Evolutionary conservation across 2,888 invertebrate genomes (phyloP).

Genomic region (Apamea epomidion): DNA sequence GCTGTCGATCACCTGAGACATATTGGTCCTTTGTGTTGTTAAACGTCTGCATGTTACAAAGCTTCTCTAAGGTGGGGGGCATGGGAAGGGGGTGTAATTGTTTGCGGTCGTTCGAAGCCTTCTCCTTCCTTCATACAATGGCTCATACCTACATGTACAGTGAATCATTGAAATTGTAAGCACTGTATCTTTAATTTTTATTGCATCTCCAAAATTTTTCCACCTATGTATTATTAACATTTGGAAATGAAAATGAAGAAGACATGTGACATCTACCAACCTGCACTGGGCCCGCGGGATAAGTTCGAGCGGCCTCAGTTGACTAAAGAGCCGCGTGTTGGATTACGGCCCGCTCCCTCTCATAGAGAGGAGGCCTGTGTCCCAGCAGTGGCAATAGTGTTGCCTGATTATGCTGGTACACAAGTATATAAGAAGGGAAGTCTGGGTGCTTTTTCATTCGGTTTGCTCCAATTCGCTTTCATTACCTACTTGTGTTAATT

Average conservation of each 20-base stretch:
- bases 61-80: background rate
- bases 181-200: background rate
- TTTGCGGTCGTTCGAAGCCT: background rate
- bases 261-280: too few relatives aligned
- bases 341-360: too few relatives aligned
- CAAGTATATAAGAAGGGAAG: too few relatives aligned
- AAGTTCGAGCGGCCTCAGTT: too few relatives aligned
- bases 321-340: too few relatives aligned
- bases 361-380: too few relatives aligned
- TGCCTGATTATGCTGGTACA: too few relatives aligned
- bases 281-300: too few relatives aligned
- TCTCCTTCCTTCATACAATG: background rate
- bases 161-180: background rate
- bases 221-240: too few relatives aligned
- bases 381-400: too few relatives aligned
- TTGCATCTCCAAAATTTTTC: background rate
- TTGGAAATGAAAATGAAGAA: too few relatives aligned
- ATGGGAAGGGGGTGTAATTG: background rate
- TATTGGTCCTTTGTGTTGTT: background rate
- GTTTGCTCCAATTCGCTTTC: background rate
- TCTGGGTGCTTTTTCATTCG: background rate
- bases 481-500: background rate
- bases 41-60: constrained; percentile 1
- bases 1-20: background rate
- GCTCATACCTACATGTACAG: background rate